phyloP scores from a whole-genome alignment of 1,140 invertebrate species.

The Ceratosolen solmsi region DNA sequence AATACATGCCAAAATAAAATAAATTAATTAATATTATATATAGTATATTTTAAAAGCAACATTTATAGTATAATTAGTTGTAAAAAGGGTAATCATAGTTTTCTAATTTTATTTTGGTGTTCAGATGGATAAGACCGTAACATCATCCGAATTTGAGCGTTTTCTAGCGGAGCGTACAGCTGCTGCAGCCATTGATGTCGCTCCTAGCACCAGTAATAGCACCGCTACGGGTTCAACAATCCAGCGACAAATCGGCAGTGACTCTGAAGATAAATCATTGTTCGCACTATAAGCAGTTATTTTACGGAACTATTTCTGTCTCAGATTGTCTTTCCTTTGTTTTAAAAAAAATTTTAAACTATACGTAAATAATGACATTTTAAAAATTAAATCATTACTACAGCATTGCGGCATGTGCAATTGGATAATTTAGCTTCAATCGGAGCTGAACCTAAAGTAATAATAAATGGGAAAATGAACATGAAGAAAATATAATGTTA shows the following conservation, averaged over 20 bases:
- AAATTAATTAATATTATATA: too few relatives aligned
- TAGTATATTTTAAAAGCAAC: too few relatives aligned
- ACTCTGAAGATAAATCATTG: constrained; percentile 71
- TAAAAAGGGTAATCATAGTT: too few relatives aligned
- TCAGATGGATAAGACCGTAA: constrained; percentile 77
- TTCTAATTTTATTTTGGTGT: too few relatives aligned
- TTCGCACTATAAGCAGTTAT: constrained; percentile 68
- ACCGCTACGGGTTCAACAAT: constrained; percentile 60
- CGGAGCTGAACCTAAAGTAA: background rate
- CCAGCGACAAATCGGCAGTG: constrained; percentile 69
- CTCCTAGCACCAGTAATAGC: constrained; percentile 59
- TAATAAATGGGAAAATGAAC: background rate
- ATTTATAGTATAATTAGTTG: too few relatives aligned
- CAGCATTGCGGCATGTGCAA: constrained; percentile 23
- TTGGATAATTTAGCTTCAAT: constrained; percentile 11
- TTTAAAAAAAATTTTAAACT: constrained; percentile 5
- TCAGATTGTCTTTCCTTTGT: background rate
- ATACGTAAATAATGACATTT: background rate
- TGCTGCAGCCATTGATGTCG: constrained; percentile 56
- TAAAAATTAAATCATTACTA: constrained; percentile 24
- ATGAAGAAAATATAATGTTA: background rate
- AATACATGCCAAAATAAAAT: too few relatives aligned
- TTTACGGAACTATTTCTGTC: background rate
- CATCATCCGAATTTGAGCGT: constrained; percentile 92
- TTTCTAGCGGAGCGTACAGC: constrained; percentile 92